Conservation (phyloP, 1,140 invertebrate species). For the Drosophila sp. region DNA sequence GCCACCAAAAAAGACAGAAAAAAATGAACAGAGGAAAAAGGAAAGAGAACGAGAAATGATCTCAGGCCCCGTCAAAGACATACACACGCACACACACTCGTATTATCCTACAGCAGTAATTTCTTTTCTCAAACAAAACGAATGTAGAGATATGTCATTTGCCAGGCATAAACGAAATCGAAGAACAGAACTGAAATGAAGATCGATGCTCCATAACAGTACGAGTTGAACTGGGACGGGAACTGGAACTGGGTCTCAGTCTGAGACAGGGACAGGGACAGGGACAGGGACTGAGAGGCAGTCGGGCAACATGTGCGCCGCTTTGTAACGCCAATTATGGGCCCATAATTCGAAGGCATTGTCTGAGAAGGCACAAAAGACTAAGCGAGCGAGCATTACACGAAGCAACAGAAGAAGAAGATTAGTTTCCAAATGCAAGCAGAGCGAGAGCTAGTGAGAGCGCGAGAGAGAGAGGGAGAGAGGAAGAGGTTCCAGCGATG, state of each 20-base stretch:
- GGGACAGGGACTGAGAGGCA: slow-evolving; percentile 15
- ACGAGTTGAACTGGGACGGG: slow-evolving; percentile 25
- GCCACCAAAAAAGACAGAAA: slow-evolving; percentile 45
- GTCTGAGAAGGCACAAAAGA: slow-evolving; percentile 69
- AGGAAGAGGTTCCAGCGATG: slow-evolving; percentile 43
- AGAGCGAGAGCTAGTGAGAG: not conserved
- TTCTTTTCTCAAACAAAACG: slow-evolving; percentile 64
- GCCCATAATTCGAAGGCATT: slow-evolving; percentile 81
- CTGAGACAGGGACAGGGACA: slow-evolving; percentile 27
- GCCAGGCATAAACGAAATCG: slow-evolving; percentile 63
- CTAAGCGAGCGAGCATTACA: slow-evolving; percentile 57
- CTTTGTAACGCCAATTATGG: slow-evolving; percentile 84
- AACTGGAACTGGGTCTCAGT: slow-evolving; percentile 18
- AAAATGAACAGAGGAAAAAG: slow-evolving; percentile 38
- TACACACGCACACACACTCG: slow-evolving; percentile 30
- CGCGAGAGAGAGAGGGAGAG: not conserved
- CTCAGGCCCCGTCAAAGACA: slow-evolving; percentile 24
- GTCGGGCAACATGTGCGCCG: slow-evolving; percentile 72
- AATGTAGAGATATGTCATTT: slow-evolving; percentile 77
- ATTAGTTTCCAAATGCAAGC: slow-evolving; percentile 43
- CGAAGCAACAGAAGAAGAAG: slow-evolving; percentile 48
- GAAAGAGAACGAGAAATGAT: slow-evolving; percentile 41
- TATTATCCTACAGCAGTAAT: slow-evolving; percentile 73
- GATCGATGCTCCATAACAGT: slow-evolving; percentile 73
- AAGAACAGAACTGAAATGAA: slow-evolving; percentile 66